phyloP scores from a whole-genome alignment of 2,888 invertebrate species.

The Loripinus fragilis region DNA sequence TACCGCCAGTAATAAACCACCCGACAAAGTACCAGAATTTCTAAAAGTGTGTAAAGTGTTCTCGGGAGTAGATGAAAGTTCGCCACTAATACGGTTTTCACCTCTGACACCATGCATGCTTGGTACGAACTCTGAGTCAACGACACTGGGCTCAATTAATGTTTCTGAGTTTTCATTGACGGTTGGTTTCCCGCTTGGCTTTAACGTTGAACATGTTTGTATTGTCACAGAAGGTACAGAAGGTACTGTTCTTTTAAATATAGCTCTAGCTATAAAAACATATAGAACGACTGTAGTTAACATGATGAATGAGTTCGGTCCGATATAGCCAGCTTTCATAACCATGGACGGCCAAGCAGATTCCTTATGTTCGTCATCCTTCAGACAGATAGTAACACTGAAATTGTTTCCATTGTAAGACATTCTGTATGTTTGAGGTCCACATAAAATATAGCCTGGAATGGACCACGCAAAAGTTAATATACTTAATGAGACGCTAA shows the following conservation, averaged over 20 bases:
- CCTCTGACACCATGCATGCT: background rate
- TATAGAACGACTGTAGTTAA: conserved; percentile 43
- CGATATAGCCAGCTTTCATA: conserved; percentile 42
- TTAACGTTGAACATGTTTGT: background rate
- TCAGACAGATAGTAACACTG: conserved; percentile 44
- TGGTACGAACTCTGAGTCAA: background rate
- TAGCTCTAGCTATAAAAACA: conserved; percentile 32
- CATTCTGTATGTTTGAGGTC: conserved; percentile 40
- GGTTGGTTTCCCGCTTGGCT: background rate
- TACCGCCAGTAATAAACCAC: background rate
- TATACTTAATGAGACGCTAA: conserved; percentile 31
- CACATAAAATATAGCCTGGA: conserved; percentile 54
- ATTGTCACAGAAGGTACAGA: too few relatives aligned
- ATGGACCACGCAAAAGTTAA: conserved; percentile 36
- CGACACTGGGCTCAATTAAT: background rate
- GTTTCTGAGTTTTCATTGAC: background rate
- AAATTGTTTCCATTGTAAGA: conserved; percentile 25
- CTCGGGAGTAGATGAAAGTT: background rate
- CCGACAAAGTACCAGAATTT: background rate
- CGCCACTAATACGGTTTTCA: background rate
- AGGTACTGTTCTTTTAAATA: background rate
- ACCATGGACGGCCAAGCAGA: conserved; percentile 49
- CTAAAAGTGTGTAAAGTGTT: background rate
- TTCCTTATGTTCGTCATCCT: conserved; percentile 54
- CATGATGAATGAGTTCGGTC: conserved; percentile 42